These are phyloP conservation scores for Tadarida brasiliensis DNA, from an alignment of 2,797 vertebrate genomes.

Conservation along the genomic window DNA sequence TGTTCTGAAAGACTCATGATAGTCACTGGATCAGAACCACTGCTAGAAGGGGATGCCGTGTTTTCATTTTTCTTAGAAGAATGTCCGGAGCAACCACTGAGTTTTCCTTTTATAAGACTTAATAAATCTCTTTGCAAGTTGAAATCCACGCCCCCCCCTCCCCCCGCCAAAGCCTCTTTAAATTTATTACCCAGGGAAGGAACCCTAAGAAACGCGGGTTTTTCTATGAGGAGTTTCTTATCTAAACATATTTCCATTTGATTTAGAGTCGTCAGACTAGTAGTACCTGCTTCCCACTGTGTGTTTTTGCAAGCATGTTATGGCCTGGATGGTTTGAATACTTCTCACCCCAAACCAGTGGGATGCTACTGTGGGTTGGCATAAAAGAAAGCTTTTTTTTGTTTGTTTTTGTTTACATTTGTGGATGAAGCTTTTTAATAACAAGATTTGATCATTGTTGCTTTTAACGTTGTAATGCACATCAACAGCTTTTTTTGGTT, in stretches of 20 bases:
- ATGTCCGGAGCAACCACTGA: slow-evolving; percentile 34
- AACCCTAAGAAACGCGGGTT: background rate
- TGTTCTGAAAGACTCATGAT: background rate
- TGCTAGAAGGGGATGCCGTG: background rate
- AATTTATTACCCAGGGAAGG: slow-evolving; percentile 53
- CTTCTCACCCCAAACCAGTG: background rate
- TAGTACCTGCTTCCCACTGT: no score
- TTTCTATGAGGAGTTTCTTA: slow-evolving; percentile 58
- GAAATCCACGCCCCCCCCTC: background rate
- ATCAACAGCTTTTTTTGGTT: slow-evolving; percentile 25
- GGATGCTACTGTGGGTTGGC: background rate
- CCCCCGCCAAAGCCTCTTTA: background rate
- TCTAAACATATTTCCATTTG: slow-evolving; percentile 55
- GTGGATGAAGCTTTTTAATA: slow-evolving; percentile 16
- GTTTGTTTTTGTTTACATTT: background rate
- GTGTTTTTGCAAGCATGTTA: background rate
- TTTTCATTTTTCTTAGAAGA: slow-evolving; percentile 30
- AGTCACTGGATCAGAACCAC: background rate
- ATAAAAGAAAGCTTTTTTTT: background rate
- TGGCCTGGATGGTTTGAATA: background rate
- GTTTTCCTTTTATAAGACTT: slow-evolving; percentile 42
- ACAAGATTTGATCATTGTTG: background rate
- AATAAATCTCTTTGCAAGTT: slow-evolving; percentile 27
- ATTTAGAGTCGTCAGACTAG: background rate
- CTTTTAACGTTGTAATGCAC: slow-evolving; percentile 50